Percentiles rank a stretch among this genome's conserved stretches.
These are phyloP conservation scores for Apocheima hispidaria DNA, from an alignment of 2,888 invertebrate species.

Conservation along the genomic window DNA sequence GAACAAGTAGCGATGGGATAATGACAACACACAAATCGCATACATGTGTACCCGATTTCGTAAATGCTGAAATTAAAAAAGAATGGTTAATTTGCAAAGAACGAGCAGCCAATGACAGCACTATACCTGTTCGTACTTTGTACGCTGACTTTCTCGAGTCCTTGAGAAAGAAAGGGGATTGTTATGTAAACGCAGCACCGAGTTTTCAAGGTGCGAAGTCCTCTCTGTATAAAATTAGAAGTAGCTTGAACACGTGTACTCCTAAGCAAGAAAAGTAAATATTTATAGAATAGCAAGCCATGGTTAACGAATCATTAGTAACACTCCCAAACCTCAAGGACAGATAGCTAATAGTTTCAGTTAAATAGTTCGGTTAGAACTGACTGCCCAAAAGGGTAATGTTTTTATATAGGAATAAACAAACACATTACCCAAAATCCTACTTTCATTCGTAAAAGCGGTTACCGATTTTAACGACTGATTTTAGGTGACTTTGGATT, in stretches of 20 bases:
- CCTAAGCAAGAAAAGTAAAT: neutral
- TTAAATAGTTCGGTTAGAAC: too few relatives aligned
- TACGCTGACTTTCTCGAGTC: constrained; percentile 3
- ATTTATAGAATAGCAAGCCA: too few relatives aligned
- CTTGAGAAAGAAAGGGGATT: neutral
- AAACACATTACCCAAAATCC: too few relatives aligned
- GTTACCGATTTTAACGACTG: too few relatives aligned
- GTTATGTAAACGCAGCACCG: constrained; percentile 1
- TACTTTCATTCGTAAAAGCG: too few relatives aligned
- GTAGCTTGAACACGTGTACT: neutral
- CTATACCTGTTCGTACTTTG: neutral
- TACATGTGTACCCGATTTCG: neutral
- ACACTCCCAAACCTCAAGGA: too few relatives aligned
- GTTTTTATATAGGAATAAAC: too few relatives aligned
- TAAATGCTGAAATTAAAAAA: constrained; percentile 7
- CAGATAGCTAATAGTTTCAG: too few relatives aligned
- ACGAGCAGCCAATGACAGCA: neutral
- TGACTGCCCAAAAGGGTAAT: too few relatives aligned
- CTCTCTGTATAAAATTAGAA: neutral
- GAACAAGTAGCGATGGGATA: neutral
- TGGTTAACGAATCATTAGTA: too few relatives aligned
- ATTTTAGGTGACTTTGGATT: too few relatives aligned
- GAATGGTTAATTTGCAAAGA: neutral
- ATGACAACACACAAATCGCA: neutral
- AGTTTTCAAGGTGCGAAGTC: neutral